Base-by-base conservation (phyloP, 2,113 vertebrate species). In the Nothoprocta perdicaria region DNA sequence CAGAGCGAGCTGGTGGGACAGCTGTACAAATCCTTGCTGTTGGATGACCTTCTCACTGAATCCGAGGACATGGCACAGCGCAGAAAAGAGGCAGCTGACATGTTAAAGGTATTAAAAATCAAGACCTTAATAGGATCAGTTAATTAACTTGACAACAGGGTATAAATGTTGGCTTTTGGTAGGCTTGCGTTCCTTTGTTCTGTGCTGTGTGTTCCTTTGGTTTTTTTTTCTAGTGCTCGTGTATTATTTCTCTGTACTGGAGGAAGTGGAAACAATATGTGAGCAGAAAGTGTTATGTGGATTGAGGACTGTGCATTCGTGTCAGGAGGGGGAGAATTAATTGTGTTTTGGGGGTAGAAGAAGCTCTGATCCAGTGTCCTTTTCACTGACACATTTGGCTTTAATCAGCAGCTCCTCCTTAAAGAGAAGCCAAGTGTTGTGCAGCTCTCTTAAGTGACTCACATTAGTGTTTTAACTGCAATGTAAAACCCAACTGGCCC, bases 61-160 rank as follows among this genome's bases (percentile, higher is more conserved):
- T 99, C 99, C 0, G 99, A 99, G 96, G 99, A 99, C 97, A 99
- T 99, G 99, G 99, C 99, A 31, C 99, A 99, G 96, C 98, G 99
- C 69, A 98, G 99, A 84, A 99, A 98, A 86, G 99, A 99, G 94
- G 98, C 99, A 14, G 99, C 99, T 43, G 99, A 99, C 91, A 99
- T 99, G 99, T 97, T 99, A 65, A 99, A 99, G 99, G 99, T 99
- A 97, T 73, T 35, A 53, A 48, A 43, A 22, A 76, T 31, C 29
- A 33, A 50, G 29, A 66, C 2, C 21, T 94, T 40, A 8, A 8
- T 12, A 27, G 62, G 8, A 66, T 10, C 27, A 66, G 14, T 79
- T 88, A 38, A 83, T 65, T 29, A 88, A 55, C 63, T 46, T 35
- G 38, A 40, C 86, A 46, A 15, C 14, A 5, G 27, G 16, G 16